Evolutionary conservation across 2,113 vertebrate genomes (phyloP), one percentile per base, ranked within the genome.

Genomic region (Eclectus roratus): DNA sequence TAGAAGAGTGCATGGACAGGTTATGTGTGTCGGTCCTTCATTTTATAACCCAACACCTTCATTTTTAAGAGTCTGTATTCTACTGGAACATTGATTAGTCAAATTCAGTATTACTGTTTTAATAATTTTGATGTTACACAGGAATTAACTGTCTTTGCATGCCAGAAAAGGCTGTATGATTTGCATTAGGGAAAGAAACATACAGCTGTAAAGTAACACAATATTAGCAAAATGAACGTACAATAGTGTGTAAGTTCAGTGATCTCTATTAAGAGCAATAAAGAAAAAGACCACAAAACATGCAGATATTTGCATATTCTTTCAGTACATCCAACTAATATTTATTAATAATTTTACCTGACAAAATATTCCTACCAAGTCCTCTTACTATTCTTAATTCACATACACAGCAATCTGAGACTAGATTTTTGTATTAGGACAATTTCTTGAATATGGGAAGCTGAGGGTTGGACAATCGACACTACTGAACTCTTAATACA

Each of bases 1-100:
- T 99, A 96, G 46, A 78, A 95, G 84, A 66, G n/a, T 92, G 69
- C 96, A 92, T 0, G 5, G 56, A 33, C 47, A 85, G 7, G 18
- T 91, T 91, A 24, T 28, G 65, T 24, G 15, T 9, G 25, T 53
- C 44, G n/a, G 9, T 60, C 69, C 8, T 47, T 49, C 63, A 21
- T 46, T 66, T 47, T n/a, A 63, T 24, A 78, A 37, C 37, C 44
- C 52, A 68, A 33, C 13, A 46, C 10, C 31, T 47, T 60, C 4
- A 41, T 37, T 77, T 47, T 29, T 17, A 41, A 44, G 19, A 25
- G 18, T 25, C 55, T 63, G 9, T 17, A 31, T 53, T 70, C 61
- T n/a, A 85, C 49, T 37, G 17, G 52, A 69, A 76, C 7, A 44
- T 2, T 66, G 56, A 33, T 43, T 31, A n/a, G 41, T 24, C 47